Conservation (phyloP, 2,113 vertebrate species). For the Cheirogaleus medius region DNA sequence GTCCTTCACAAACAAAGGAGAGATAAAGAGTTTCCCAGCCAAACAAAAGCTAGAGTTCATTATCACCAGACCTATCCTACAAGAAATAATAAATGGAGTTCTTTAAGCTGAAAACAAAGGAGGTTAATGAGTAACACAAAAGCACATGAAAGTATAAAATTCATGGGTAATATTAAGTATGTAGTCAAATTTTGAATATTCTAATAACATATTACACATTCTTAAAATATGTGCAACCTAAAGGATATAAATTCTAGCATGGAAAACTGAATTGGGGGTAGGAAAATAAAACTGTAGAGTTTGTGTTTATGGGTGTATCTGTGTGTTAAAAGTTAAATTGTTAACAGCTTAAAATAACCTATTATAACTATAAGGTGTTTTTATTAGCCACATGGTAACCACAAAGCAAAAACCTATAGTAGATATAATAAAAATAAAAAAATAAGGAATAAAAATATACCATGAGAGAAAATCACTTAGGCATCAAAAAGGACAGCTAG, state of each 20-base stretch:
- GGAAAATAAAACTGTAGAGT: background rate
- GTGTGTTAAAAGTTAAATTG: background rate
- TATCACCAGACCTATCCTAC: background rate
- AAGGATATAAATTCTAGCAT: background rate
- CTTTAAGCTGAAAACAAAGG: background rate
- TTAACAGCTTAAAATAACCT: background rate
- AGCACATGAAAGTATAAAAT: background rate
- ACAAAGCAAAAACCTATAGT: background rate
- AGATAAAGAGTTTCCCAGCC: background rate
- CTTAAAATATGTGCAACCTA: background rate
- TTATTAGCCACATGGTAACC: background rate
- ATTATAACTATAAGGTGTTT: background rate
- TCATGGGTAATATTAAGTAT: background rate
- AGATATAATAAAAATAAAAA: background rate
- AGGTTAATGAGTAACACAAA: background rate
- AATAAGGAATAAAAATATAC: background rate
- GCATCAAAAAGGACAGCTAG: background rate
- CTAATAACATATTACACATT: background rate
- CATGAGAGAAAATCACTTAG: background rate
- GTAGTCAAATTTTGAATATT: background rate
- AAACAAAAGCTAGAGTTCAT: background rate
- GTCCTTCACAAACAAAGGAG: background rate
- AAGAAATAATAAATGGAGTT: background rate
- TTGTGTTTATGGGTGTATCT: background rate
- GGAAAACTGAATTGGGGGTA: background rate